phyloP scores from a whole-genome alignment of 2,797 vertebrate genomes.

The Peromyscus nudipes region DNA sequence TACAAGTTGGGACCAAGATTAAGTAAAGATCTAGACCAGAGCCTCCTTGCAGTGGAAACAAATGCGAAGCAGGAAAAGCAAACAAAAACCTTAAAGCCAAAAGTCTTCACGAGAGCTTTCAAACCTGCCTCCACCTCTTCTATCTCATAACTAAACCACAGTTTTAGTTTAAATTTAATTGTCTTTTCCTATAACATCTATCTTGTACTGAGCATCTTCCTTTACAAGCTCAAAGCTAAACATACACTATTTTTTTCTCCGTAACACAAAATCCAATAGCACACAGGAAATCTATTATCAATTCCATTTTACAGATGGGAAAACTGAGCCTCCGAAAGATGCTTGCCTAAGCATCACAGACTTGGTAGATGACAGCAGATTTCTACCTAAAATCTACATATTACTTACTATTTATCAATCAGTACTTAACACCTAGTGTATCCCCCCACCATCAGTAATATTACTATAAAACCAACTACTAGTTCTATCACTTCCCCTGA shows the following conservation, averaged over 20 bases:
- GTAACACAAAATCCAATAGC: conserved; percentile 54
- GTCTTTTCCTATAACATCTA: conserved; percentile 20
- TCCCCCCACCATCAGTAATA: background rate
- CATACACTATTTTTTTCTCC: conserved; percentile 25
- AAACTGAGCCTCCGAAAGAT: conserved; percentile 52
- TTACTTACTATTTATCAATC: conserved; percentile 35
- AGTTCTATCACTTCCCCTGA: conserved; percentile 23
- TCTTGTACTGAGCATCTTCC: conserved; percentile 28
- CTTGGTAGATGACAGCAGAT: conserved; percentile 37
- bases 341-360: conserved; percentile 49
- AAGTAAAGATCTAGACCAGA: conserved; percentile 31
- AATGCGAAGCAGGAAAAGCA: background rate
- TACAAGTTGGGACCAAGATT: background rate
- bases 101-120: background rate
- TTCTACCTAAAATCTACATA: conserved; percentile 59
- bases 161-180: too few relatives aligned
- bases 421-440: background rate
- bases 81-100: conserved; percentile 26
- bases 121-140: too few relatives aligned
- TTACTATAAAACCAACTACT: conserved; percentile 51
- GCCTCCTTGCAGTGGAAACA: background rate
- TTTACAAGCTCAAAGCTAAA: background rate
- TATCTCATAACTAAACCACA: too few relatives aligned
- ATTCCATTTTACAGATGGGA: conserved; percentile 56
- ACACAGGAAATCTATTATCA: conserved; percentile 61